Base-by-base conservation (phyloP, 2,113 vertebrate species). In the Myotis lucifugus region DNA sequence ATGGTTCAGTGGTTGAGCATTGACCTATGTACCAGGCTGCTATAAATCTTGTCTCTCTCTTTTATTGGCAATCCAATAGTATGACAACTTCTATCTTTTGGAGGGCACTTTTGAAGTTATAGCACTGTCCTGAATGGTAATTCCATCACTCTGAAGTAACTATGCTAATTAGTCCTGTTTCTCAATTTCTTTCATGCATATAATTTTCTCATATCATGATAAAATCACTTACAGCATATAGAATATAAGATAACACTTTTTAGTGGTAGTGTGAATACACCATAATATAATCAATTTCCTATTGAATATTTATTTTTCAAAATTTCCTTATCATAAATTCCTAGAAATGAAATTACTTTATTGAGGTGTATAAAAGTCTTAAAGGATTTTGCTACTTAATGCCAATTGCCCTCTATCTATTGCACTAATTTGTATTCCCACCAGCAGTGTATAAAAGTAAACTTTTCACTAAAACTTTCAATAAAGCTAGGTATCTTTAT, bases 291-390 rank as follows among this genome's bases (percentile, higher is more conserved):
- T 61, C 59, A 90, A 64, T 52, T 93, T 90, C 25, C 37, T 83
- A 1, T 81, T 76, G 59, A 94, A 37, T 85, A 74, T 34, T 69
- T 93, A 67, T 67, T 95, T 81, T 85, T 83, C 17, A 79, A 37
- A 88, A 88, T 88, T 87, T 90, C 29, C 42, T 84, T 89, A 69
- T 46, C 52, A 73, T 86, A 92, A 88, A 61, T 61, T 61, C 10
- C 25, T 61, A 61, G 59, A 61, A 61, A 61, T 61, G 10, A 61
- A 61, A 61, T 54, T 81, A 29, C 13, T 67, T 0, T 21, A 56
- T 90, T 79, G 27, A 79, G 42, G 19, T 56, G 23, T 23, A 90
- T 42, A 37, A 90, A 95, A 61, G 52, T 6, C 79, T 85, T 73
- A 72, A 88, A 42, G n/a, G 4, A 25, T 61, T 95, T 91, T 95